Percentiles rank a stretch among this genome's conserved stretches.
Conservation (phyloP, 92 coral and sea anemone genomes). For the Virgularia gustaviana region DNA sequence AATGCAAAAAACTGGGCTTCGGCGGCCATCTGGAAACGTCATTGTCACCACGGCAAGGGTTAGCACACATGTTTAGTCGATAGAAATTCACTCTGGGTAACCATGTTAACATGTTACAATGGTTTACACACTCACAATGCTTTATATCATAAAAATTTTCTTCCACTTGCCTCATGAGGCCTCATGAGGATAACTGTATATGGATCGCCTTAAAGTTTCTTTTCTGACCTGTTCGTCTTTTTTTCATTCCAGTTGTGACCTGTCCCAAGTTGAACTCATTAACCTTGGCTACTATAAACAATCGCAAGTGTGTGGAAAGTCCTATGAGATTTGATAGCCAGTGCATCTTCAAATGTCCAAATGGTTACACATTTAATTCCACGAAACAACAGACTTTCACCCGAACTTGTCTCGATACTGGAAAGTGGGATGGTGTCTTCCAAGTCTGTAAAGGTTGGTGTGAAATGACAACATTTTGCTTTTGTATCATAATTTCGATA, state of each 20-base stretch:
- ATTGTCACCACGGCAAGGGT: too few relatives aligned
- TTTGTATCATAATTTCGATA: not conserved
- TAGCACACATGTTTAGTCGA: not conserved
- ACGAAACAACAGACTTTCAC: constrained; percentile 35
- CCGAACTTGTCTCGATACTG: constrained; percentile 62
- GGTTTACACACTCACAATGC: not conserved
- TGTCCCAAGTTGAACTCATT: constrained; percentile 87
- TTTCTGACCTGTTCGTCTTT: not conserved
- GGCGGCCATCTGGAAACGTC: too few relatives aligned
- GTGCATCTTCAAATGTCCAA: constrained; percentile 73
- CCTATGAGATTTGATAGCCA: constrained; percentile 56
- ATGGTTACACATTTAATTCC: constrained; percentile 70
- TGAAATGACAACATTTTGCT: too few relatives aligned
- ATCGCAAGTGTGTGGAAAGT: constrained; percentile 61
- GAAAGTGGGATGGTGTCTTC: constrained; percentile 68
- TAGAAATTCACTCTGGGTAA: not conserved
- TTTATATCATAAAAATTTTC: too few relatives aligned
- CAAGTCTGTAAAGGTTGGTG: constrained; percentile 74
- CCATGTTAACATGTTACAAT: not conserved
- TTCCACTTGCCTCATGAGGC: too few relatives aligned
- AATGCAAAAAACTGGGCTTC: too few relatives aligned
- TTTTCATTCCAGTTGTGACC: constrained; percentile 62
- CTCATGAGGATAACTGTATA: too few relatives aligned
- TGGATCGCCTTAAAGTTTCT: too few relatives aligned
- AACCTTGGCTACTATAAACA: constrained; percentile 70